These are phyloP conservation scores for Tetanocera ferruginea DNA, from an alignment of 2,888 invertebrate species.

Conservation along the genomic window DNA sequence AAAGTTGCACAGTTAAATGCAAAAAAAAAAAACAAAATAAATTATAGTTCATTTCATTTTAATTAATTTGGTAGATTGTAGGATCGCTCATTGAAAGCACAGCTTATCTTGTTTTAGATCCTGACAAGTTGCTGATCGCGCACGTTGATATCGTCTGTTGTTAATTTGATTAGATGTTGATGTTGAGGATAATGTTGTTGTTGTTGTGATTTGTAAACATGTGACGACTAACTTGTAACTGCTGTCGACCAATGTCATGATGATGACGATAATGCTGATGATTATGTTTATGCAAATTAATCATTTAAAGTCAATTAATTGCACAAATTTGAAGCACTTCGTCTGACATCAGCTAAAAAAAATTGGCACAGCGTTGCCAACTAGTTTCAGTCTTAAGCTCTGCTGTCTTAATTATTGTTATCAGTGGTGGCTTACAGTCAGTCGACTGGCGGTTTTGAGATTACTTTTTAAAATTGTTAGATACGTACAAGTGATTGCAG, in stretches of 20 bases:
- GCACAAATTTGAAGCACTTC: constrained; percentile 20
- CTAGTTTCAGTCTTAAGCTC: neutral
- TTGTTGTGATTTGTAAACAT: neutral
- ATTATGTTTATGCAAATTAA: constrained; percentile 18
- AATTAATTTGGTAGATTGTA: too few relatives aligned
- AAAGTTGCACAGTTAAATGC: too few relatives aligned
- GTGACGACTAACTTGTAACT: neutral
- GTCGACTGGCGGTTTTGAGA: neutral
- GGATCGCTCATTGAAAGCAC: too few relatives aligned
- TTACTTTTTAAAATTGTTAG: neutral
- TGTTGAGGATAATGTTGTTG: neutral
- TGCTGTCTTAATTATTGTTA: neutral
- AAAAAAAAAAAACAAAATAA: too few relatives aligned
- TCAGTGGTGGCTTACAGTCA: neutral
- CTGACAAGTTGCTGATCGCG: constrained; percentile 1
- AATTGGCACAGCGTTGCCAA: constrained; percentile 15
- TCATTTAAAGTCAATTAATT: constrained; percentile 29
- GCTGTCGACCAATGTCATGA: neutral
- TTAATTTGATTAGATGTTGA: constrained; percentile 1
- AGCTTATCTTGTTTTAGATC: neutral
- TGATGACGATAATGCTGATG: neutral
- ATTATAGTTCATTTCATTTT: too few relatives aligned
- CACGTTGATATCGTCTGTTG: neutral
- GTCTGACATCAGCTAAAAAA: neutral
- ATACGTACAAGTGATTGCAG: neutral